These are phyloP conservation scores for Perca flavescens DNA, from an alignment of 2,113 vertebrate species.

Conservation along the genomic window DNA sequence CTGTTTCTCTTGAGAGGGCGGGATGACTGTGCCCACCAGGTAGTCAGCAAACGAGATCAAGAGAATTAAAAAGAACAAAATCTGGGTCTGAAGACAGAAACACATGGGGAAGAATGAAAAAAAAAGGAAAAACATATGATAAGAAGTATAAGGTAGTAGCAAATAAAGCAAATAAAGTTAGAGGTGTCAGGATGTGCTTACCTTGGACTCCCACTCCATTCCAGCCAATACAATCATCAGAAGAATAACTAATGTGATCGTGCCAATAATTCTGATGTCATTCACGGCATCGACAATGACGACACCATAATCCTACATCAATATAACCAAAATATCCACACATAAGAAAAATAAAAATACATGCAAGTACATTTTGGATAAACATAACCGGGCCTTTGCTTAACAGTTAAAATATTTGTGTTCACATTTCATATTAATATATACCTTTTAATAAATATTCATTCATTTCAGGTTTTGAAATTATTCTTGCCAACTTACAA, in stretches of 20 bases:
- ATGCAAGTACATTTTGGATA: too few species aligned
- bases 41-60: constrained; percentile 83
- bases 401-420: not conserved
- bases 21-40: constrained; percentile 81
- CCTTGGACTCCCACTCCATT: constrained; percentile 85
- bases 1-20: constrained; percentile 68
- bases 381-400: not conserved
- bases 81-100: constrained; percentile 75
- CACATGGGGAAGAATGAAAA: not conserved
- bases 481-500: not conserved
- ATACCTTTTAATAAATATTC: not conserved
- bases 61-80: constrained; percentile 82
- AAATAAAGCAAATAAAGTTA: not conserved
- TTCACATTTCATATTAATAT: not conserved
- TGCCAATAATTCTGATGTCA: constrained; percentile 78
- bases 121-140: not conserved
- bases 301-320: constrained; percentile 68
- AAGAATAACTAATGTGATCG: constrained; percentile 78
- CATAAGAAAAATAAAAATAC: not conserved
- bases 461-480: not conserved
- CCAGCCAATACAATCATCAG: constrained; percentile 80
- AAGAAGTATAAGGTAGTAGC: not conserved
- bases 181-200: constrained; percentile 16
- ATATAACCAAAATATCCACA: constrained; percentile 5
- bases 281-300: constrained; percentile 75